Percentiles rank a stretch among this genome's conserved stretches.
These are phyloP conservation scores for Linnaemya tessellans DNA, from an alignment of 2,888 invertebrate genomes.

Conservation along the genomic window DNA sequence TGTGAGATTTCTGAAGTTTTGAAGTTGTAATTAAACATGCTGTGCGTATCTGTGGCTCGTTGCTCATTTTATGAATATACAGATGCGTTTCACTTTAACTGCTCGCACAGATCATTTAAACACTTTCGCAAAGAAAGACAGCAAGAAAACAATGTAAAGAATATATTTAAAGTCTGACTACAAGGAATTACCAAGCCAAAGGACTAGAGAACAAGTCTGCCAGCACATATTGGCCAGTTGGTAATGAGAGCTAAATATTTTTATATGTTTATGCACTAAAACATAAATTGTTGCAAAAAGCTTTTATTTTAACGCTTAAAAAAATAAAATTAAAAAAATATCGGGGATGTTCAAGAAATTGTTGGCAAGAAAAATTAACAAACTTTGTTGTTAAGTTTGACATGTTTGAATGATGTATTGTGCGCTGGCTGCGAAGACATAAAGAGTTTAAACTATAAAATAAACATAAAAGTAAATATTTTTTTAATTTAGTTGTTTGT, in stretches of 20 bases:
- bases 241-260: slow-evolving; percentile 51
- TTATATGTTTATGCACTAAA: slow-evolving; percentile 47
- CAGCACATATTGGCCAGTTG: slow-evolving; percentile 42
- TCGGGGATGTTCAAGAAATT: slow-evolving; percentile 13
- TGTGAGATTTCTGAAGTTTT: slow-evolving; percentile 75
- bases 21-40: slow-evolving; percentile 74
- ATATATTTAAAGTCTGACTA: slow-evolving; percentile 6
- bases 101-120: slow-evolving; percentile 61
- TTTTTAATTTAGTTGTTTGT: slow-evolving; percentile 66
- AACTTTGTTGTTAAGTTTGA: slow-evolving; percentile 71
- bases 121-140: slow-evolving; percentile 27
- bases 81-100: slow-evolving; percentile 71
- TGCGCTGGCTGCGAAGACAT: slow-evolving; percentile 30
- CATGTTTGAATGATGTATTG: slow-evolving; percentile 68
- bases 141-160: background rate
- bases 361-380: slow-evolving; percentile 49
- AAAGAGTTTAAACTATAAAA: slow-evolving; percentile 54
- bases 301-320: slow-evolving; percentile 67
- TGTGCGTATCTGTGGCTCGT: slow-evolving; percentile 33
- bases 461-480: slow-evolving; percentile 41
- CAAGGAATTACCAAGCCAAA: background rate
- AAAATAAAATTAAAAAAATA: too few relatives aligned
- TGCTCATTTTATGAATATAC: slow-evolving; percentile 66
- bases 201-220: slow-evolving; percentile 11
- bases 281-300: slow-evolving; percentile 71